phyloP scores from a whole-genome alignment of 30 jellyfish, hydroid and myxozoan species.

The Aurelia sp. region DNA sequence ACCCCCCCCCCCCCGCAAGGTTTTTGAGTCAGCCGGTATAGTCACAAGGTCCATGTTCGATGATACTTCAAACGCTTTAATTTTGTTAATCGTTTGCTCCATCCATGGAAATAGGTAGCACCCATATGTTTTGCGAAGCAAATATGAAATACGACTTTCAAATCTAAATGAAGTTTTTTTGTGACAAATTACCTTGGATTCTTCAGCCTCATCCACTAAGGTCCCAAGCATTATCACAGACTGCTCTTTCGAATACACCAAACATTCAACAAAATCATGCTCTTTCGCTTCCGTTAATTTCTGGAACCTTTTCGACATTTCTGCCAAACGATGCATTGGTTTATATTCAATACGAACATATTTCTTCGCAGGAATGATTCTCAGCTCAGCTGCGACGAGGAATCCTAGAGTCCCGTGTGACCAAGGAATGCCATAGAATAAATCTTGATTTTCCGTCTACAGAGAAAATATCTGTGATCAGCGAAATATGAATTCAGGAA shows the following conservation, averaged over 20 bases:
- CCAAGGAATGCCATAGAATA: conserved; percentile 75
- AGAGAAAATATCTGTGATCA: neutral
- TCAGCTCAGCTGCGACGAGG: conserved; percentile 68
- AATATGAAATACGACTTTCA: too few species aligned
- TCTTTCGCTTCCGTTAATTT: conserved; percentile 12
- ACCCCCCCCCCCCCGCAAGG: too few species aligned
- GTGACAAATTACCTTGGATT: conserved; percentile 14
- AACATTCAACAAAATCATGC: conserved; percentile 72
- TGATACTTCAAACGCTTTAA: too few species aligned
- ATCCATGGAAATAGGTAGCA: too few species aligned
- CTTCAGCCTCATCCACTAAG: conserved; percentile 32
- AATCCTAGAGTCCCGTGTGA: conserved; percentile 77
- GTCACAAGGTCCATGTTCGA: too few species aligned
- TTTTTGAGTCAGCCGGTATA: too few species aligned
- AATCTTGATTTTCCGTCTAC: conserved; percentile 46
- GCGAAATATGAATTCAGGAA: neutral
- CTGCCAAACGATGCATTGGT: conserved; percentile 38
- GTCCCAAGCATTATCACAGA: conserved; percentile 63
- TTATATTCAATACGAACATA: conserved; percentile 39
- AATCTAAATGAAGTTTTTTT: too few species aligned
- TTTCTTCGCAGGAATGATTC: conserved; percentile 66
- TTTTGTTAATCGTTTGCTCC: too few species aligned
- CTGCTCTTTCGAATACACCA: conserved; percentile 46
- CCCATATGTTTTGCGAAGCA: too few species aligned
- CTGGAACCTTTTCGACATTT: conserved; percentile 8